Evolutionary conservation across 1,140 invertebrate genomes (phyloP), one percentile per base, ranked within the genome.

Genomic region (Neodiprion pinetum): DNA sequence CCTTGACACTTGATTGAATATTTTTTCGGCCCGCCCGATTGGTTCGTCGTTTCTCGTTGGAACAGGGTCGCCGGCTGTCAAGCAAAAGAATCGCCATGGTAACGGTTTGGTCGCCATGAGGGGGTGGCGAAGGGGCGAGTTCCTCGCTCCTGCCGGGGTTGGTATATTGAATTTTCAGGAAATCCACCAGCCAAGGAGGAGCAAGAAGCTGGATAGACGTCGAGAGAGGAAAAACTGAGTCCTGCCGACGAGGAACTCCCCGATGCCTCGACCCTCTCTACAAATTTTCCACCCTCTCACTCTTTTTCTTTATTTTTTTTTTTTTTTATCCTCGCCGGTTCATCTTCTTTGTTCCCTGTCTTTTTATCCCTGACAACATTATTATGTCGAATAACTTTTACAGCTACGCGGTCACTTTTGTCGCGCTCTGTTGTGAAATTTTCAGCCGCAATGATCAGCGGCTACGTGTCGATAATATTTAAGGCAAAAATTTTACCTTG

Each of bases 1-100:
- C 83, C 86, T 87, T 88, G 86, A 87, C 85, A 85, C 85, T 84
- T 87, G 86, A 88, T 88, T 87, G 86, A 88, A 88, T 88, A 88
- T 87, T 88, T 88, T 88, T 88, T 86, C 86, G 85, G 80, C 80
- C 81, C 83, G 83, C 85, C 84, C 85, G 86, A 88, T 88, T 88
- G 86, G 86, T 88, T 87, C 84, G 79, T 83, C 80, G 83, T 84
- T 40, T 79, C 79, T 79, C 78, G 53, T 72, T 72, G 75, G 69
- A 67, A 48, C 67, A 74, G 65, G 81, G 77, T 77, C 74, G 86
- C 84, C 84, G 85, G 85, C 85, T 87, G 86, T 85, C 86, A 86
- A 85, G 85, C 82, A 83, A 85, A 86, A 85, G 85, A 86, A 61
- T 87, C 87, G 76, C 84, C 85, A 85, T 87, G 87, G 86, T 85